These are phyloP conservation scores for Leptopilina boulardi DNA, from an alignment of 1,140 invertebrate species.

Conservation along the genomic window DNA sequence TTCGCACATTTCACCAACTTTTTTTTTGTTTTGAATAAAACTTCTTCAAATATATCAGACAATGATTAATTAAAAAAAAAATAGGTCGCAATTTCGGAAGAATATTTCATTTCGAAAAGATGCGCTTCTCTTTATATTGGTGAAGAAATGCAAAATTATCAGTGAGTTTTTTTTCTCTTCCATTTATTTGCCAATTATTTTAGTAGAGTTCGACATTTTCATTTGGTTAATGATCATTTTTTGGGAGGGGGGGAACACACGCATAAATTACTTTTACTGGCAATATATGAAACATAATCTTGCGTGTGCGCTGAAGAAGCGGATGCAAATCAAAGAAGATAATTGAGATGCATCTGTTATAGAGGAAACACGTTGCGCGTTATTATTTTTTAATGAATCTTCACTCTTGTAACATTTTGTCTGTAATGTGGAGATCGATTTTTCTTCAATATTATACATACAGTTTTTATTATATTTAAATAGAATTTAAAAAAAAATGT, in stretches of 20 bases:
- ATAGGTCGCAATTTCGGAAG: not conserved
- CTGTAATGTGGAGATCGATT: not conserved
- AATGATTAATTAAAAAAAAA: conserved; percentile 4
- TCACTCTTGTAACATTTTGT: not conserved
- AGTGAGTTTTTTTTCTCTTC: not conserved
- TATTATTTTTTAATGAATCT: not conserved
- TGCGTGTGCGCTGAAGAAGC: not conserved
- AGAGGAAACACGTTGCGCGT: not conserved
- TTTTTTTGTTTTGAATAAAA: not conserved
- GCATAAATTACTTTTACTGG: conserved; percentile 3
- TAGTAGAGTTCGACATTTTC: conserved; percentile 2
- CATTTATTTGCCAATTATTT: not conserved
- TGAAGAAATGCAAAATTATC: conserved; percentile 1
- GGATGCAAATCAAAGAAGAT: not conserved
- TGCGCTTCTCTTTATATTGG: not conserved
- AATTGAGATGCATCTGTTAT: not conserved
- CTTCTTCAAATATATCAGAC: not conserved
- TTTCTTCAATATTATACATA: no score
- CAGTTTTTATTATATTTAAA: no score
- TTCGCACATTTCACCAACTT: not conserved
- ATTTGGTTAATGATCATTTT: conserved; percentile 8
- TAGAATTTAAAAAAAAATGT: no score
- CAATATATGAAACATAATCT: not conserved
- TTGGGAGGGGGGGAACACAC: no score
- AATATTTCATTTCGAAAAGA: not conserved